Base-by-base conservation (phyloP, 2,113 vertebrate species). In the Mesocricetus auratus region DNA sequence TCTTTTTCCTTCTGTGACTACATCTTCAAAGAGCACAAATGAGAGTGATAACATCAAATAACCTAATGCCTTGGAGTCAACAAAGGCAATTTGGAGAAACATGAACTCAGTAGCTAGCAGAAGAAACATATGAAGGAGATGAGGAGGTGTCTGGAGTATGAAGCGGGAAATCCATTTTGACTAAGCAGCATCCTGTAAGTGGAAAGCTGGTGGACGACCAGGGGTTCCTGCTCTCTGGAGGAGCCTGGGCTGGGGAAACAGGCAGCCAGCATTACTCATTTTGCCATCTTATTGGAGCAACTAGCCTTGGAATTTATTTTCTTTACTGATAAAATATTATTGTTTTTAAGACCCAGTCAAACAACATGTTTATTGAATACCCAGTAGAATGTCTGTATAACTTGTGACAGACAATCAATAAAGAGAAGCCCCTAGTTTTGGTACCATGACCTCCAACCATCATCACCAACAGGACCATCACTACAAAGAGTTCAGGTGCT, bases 11-110 rank as follows among this genome's bases (percentile, higher is more conserved):
- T 89, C 56, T 62, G 39, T 77, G 77, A 62, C 77, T 90, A 77
- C 39, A 88, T 93, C 79, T 92, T 66, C 53, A 96, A 96, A 97
- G 81, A 69, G 47, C 47, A 97, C 81, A 97, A 87, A 96, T 91
- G 90, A 95, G 69, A 94, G 90, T 68, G 93, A 75, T 82, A 79
- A 45, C 56, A 75, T 83, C 95, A 96, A 96, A 95, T 91, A 95
- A 91, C 69, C 88, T 90, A 95, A 93, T 92, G 86, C 91, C 45
- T 92, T 66, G 62, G 60, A 91, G 73, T 89, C 86, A 79, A 96
- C 62, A 93, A 89, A 94, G 60, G 29, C 90, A 92, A 89, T 95
- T 91, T 89, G 89, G 42, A 94, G 83, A 95, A 93, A 86, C 58
- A 53, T 50, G 42, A 92, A 95, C 62, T 96, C 83, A 82, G 68